A percentile compares a stretch with the other conserved stretches of the same genome.
These are phyloP conservation scores for Artibeus jamaicensis DNA, from an alignment of 2,797 vertebrate species.

Conservation along the genomic window DNA sequence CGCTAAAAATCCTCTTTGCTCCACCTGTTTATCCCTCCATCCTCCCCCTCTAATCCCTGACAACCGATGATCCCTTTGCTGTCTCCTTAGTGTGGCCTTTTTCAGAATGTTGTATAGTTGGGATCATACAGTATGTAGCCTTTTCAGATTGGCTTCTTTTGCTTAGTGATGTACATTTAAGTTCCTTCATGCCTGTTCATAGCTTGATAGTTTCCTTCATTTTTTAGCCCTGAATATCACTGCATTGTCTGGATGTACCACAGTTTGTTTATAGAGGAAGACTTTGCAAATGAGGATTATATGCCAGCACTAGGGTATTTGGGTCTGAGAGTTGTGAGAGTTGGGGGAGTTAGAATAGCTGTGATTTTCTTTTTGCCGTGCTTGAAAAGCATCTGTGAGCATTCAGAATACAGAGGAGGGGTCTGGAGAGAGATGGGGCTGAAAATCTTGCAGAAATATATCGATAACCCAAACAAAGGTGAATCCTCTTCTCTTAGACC, in stretches of 20 bases:
- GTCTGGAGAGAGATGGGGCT: background rate
- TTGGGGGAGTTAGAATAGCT: background rate
- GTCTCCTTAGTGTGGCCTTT: background rate
- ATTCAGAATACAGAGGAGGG: background rate
- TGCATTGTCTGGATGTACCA: background rate
- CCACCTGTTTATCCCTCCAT: background rate
- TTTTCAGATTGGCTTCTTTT: background rate
- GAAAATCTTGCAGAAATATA: background rate
- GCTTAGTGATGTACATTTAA: background rate
- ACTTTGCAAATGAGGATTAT: background rate
- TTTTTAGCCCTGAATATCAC: background rate
- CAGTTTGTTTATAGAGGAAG: background rate
- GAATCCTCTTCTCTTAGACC: background rate
- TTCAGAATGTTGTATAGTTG: background rate
- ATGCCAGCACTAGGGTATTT: accelerated
- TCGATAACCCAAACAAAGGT: background rate
- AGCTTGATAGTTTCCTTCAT: background rate
- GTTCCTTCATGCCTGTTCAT: background rate
- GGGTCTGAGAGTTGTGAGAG: no score
- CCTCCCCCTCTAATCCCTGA: background rate
- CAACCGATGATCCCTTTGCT: background rate
- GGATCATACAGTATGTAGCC: background rate
- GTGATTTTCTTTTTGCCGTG: background rate
- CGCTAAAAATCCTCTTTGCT: background rate
- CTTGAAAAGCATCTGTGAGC: background rate